Evolutionary conservation across 2,113 vertebrate species (phyloP).

Genomic region (Odobenus rosmarus): DNA sequence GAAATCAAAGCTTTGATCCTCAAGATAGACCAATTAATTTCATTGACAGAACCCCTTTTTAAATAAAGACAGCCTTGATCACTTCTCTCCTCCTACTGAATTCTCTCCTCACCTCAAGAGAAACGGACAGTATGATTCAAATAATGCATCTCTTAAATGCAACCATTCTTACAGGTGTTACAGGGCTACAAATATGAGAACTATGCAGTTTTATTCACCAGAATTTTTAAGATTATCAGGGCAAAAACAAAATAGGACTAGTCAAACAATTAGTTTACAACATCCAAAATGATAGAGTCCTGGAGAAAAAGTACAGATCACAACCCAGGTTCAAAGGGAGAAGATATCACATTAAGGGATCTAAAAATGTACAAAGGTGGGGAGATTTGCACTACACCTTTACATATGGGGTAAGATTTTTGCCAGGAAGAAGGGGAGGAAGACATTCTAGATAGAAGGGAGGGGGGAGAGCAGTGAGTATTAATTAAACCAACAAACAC

Average conservation of each 20-base stretch:
- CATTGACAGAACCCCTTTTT: neutral
- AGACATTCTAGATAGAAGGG: neutral
- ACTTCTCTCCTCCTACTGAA: neutral
- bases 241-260: neutral
- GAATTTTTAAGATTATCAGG: neutral
- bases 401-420: neutral
- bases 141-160: neutral
- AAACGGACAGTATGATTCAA: neutral
- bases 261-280: neutral
- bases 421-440: neutral
- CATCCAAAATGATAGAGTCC: neutral
- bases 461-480: neutral
- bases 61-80: neutral
- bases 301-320: neutral
- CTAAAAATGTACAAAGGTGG: neutral
- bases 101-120: neutral
- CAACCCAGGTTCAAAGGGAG: neutral
- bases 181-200: neutral
- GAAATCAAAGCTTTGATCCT: conserved; percentile 24
- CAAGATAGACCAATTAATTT: neutral
- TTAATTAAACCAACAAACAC: neutral
- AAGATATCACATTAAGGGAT: neutral
- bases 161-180: neutral
- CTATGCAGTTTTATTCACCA: neutral
- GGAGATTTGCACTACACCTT: neutral